phyloP scores from a whole-genome alignment of 2,113 vertebrate species.

The Labrus mixtus region DNA sequence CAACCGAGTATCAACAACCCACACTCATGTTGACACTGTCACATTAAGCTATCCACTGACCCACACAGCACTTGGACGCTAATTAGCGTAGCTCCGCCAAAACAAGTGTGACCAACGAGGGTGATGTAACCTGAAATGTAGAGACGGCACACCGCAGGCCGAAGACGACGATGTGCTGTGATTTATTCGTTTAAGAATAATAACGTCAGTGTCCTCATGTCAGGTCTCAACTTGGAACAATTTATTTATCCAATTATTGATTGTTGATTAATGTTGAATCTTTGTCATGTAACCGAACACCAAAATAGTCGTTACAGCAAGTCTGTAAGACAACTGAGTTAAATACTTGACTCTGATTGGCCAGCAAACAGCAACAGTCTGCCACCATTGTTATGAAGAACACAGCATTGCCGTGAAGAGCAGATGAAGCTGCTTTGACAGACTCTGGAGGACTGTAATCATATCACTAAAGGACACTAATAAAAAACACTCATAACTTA shows the following conservation, averaged over 20 bases:
- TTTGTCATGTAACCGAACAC: too few relatives aligned
- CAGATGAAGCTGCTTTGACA: too few relatives aligned
- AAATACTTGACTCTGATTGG: too few relatives aligned
- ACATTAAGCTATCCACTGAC: slow-evolving; percentile 13
- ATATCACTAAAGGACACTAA: too few relatives aligned
- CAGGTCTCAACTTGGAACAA: neutral
- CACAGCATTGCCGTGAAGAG: too few relatives aligned
- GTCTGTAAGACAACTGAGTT: too few relatives aligned
- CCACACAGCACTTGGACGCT: slow-evolving; percentile 1
- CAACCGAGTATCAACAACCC: slow-evolving; percentile 15
- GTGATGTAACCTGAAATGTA: neutral
- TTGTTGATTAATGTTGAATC: too few relatives aligned
- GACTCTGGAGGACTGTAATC: too few relatives aligned
- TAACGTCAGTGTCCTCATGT: neutral
- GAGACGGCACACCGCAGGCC: neutral
- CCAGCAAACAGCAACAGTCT: too few relatives aligned
- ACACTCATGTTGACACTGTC: slow-evolving; percentile 28
- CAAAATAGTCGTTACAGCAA: too few relatives aligned
- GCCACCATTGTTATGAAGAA: too few relatives aligned
- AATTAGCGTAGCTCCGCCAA: slow-evolving; percentile 33
- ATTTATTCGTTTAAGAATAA: neutral
- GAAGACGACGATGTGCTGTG: neutral
- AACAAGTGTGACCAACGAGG: neutral
- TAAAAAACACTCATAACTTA: too few relatives aligned
- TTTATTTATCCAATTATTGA: neutral